phyloP scores from a whole-genome alignment of 2,797 vertebrate species.

The Acrossocheilus fasciatus region DNA sequence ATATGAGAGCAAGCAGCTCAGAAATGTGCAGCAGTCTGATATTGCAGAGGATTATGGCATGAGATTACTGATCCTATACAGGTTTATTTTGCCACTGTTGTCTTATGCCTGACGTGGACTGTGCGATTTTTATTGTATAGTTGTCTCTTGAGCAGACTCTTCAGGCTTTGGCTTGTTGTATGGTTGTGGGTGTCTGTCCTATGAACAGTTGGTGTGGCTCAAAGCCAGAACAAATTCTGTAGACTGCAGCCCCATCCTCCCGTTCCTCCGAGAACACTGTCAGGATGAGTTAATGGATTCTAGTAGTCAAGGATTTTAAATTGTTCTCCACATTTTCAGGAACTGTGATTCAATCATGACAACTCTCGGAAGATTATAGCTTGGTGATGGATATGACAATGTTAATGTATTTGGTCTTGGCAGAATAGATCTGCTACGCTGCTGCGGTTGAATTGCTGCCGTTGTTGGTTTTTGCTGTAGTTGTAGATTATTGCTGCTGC shows the following conservation, averaged over 20 bases:
- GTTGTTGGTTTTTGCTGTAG: no score
- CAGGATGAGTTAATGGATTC: slow-evolving; percentile 40
- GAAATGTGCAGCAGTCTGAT: not conserved
- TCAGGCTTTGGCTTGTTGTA: slow-evolving; percentile 47
- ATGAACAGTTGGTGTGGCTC: slow-evolving; percentile 59
- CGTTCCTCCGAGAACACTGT: slow-evolving; percentile 36
- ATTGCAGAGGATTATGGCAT: slow-evolving; percentile 19
- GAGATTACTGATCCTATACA: not conserved
- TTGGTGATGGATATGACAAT: no score
- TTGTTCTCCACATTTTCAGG: slow-evolving; percentile 6
- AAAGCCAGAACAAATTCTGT: slow-evolving; percentile 56
- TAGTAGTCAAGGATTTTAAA: slow-evolving; percentile 27
- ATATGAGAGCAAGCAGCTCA: not conserved
- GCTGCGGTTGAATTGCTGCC: no score
- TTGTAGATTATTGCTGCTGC: no score
- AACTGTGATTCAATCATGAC: not conserved
- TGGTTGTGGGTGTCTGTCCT: slow-evolving; percentile 57
- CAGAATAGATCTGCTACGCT: no score
- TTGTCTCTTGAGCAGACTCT: slow-evolving; percentile 47
- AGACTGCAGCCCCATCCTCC: slow-evolving; percentile 38
- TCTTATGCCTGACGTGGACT: slow-evolving; percentile 35
- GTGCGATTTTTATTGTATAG: not conserved
- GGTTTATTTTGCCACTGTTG: slow-evolving; percentile 36
- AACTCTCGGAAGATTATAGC: no score
- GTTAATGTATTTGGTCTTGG: no score